Base-by-base conservation (phyloP, 2,888 invertebrate species). In the Phasia obesa region DNA sequence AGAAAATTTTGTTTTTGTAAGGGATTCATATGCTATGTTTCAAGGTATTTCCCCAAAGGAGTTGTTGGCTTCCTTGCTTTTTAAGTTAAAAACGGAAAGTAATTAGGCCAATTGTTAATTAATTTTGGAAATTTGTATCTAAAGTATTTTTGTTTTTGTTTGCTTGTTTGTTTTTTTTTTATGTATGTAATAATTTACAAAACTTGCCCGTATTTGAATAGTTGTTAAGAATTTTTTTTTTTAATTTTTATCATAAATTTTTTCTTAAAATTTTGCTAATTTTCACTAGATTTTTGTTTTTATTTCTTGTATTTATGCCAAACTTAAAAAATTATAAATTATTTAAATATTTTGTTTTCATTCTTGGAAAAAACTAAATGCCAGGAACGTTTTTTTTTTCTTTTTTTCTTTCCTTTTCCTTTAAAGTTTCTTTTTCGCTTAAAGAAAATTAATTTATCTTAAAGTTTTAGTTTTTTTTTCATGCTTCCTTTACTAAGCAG, bases 261-360 rank as follows among this genome's bases (percentile, higher is more conserved):
- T 79, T 88, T 86, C 87, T 87, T 88, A 87, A 85, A 89, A 88
- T 89, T 88, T 89, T 88, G 89, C 89, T 88, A 89, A 88, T 88
- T 88, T 89, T 89, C 85, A 85, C 88, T 88, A 88, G 87, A 87
- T 86, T 84, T 86, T 85, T 85, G 17, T 64, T 65, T 55, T 23
- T 4, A 25, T 67, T 49, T 80, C 21, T 71, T 57, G 23, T 38
- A n/a, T 64, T 69, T 76, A 74, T 60, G 71, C 76, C 76, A 81
- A 84, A 79, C 76, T 62, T 74, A 76, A 79, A 49, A 81, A 74
- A 76, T 71, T 74, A 71, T 64, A 71, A 81, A 65, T 64, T 70
- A 15, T 71, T 19, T 53, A 53, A 47, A 60, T 27, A 2, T 35
- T 55, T 44, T 51, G 21, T 44, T 55, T 74, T 53, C 17, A 25